A percentile compares a stretch with the other conserved stretches of the same genome.
Evolutionary conservation across 2,888 invertebrate species (phyloP).

Genomic region (Brenthis ino): DNA sequence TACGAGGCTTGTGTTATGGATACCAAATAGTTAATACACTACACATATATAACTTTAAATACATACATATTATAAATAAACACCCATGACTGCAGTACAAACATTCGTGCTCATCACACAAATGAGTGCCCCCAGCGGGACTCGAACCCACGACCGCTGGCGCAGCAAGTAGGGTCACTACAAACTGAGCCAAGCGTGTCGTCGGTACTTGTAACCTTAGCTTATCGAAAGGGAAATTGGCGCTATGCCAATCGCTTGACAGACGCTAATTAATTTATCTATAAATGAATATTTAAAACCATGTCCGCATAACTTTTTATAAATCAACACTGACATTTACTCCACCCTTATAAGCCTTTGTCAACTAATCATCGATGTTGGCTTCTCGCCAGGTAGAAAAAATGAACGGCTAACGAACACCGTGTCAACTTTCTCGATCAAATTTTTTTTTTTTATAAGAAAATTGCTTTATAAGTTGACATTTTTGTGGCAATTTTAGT

Average conservation of each 20-base stretch:
- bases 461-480: not conserved
- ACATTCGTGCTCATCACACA: too few species aligned
- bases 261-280: constrained; percentile 19
- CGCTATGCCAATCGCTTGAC: constrained; percentile 24
- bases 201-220: not conserved
- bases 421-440: not conserved
- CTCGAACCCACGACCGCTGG: too few species aligned
- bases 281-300: constrained; percentile 15
- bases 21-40: too few species aligned
- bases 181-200: too few species aligned
- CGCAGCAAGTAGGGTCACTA: too few species aligned
- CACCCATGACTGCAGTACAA: too few species aligned
- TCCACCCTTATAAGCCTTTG: constrained; percentile 53
- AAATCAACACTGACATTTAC: constrained; percentile 41
- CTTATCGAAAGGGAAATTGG: constrained; percentile 7
- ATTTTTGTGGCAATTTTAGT: too few species aligned
- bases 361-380: constrained; percentile 63
- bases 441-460: not conserved
- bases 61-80: too few species aligned
- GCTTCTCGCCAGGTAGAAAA: constrained; percentile 54
- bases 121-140: too few species aligned
- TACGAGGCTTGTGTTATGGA: too few species aligned
- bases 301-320: constrained; percentile 31
- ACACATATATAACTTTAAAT: too few species aligned
- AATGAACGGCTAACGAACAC: not conserved